These are phyloP conservation scores for Platycercus adscitus DNA, from an alignment of 2,113 vertebrate species.

Conservation along the genomic window DNA sequence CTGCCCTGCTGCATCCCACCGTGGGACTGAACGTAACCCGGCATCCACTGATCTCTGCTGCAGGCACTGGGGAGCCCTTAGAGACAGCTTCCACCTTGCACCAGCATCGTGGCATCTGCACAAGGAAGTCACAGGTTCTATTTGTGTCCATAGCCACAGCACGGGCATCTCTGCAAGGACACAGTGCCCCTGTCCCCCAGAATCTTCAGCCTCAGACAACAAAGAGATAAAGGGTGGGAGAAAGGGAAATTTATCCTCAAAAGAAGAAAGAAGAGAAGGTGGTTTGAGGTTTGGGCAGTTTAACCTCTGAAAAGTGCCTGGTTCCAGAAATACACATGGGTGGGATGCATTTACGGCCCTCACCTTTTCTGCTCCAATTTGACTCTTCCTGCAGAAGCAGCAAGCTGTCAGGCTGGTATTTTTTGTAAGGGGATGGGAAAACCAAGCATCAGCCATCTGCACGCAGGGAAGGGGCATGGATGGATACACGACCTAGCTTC, in stretches of 20 bases:
- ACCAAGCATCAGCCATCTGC: not conserved
- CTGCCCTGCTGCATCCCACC: not conserved
- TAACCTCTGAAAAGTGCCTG: not conserved
- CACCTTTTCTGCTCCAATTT: not conserved
- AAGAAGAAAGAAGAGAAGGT: not conserved
- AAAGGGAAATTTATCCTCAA: not conserved
- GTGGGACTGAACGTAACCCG: fast-evolving
- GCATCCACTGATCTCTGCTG: not conserved
- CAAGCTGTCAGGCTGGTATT: not conserved
- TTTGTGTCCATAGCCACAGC: not conserved
- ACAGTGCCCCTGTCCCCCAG: not conserved
- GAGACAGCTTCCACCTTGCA: not conserved
- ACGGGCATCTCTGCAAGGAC: not conserved
- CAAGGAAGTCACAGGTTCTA: not conserved
- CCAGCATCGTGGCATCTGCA: not conserved
- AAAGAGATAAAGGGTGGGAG: not conserved
- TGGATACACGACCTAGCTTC: not conserved
- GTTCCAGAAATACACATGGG: not conserved
- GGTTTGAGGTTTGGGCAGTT: not conserved
- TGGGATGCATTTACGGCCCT: not conserved
- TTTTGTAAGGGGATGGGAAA: not conserved
- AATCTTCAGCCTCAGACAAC: not conserved
- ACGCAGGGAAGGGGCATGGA: not conserved
- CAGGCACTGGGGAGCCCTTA: not conserved
- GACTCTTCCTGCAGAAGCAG: not conserved